phyloP scores from a whole-genome alignment of 2,113 vertebrate genomes.

The Bubo scandiacus region DNA sequence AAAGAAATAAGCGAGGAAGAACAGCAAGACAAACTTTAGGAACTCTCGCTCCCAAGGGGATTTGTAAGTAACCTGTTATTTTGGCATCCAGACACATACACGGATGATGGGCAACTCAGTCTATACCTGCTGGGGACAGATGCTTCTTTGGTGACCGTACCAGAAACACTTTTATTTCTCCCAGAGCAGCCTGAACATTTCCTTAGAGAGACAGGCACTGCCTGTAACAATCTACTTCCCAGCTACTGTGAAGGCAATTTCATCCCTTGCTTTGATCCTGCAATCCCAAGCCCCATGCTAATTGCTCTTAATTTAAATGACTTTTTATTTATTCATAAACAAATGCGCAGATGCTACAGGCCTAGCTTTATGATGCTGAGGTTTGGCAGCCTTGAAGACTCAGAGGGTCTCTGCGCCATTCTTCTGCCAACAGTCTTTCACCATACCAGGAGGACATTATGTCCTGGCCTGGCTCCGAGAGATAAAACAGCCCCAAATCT shows the following conservation, averaged over 20 bases:
- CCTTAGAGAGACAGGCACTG: neutral
- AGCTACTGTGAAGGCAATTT: neutral
- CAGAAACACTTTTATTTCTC: neutral
- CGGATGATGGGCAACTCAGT: neutral
- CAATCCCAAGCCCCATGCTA: neutral
- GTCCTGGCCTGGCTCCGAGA: neutral
- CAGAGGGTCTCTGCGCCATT: neutral
- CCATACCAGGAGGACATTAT: fast-evolving
- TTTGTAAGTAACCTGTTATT: neutral
- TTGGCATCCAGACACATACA: neutral
- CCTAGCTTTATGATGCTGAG: neutral
- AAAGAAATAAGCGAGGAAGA: neutral
- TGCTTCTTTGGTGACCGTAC: neutral
- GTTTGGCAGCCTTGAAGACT: neutral
- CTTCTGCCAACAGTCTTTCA: neutral
- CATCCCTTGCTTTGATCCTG: neutral
- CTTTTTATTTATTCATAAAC: neutral
- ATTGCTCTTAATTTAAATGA: neutral
- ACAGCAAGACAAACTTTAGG: neutral
- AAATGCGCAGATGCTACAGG: neutral
- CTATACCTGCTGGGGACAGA: neutral
- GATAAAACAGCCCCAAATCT: neutral
- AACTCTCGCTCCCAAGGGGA: neutral
- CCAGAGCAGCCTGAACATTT: neutral
- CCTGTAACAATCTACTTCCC: neutral